Evolutionary conservation across 2,797 vertebrate species (phyloP).

Genomic region (Xiphorhynchus erythropygius): DNA sequence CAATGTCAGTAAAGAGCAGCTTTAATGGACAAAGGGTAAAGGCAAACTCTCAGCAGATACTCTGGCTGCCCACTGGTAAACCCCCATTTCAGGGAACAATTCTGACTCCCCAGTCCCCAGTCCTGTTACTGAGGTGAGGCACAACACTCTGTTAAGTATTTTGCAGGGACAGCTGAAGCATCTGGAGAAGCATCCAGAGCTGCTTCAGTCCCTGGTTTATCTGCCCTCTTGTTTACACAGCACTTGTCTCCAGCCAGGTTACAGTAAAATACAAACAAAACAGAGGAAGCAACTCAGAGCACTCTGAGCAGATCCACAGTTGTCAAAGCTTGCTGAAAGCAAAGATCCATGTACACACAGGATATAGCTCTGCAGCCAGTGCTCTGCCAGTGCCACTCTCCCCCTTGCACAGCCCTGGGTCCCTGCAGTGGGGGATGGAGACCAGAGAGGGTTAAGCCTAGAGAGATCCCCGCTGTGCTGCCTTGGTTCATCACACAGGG

Average conservation of each 20-base stretch:
- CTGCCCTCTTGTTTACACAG: neutral
- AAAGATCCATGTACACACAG: accelerated
- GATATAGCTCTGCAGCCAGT: neutral
- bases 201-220: neutral
- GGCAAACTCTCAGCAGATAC: neutral
- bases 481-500: accelerated
- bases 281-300: neutral
- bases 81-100: neutral
- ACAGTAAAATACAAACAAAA: neutral
- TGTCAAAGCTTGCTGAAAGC: neutral
- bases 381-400: neutral
- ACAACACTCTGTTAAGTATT: neutral
- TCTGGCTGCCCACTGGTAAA: neutral
- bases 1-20: neutral
- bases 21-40: neutral
- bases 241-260: neutral
- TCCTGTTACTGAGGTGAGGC: neutral
- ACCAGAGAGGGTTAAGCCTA: accelerated
- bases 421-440: accelerated
- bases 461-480: neutral
- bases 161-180: neutral
- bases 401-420: neutral
- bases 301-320: neutral
- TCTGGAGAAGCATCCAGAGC: neutral
- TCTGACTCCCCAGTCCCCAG: neutral